Evolutionary conservation across 2,888 invertebrate genomes (phyloP).

Genomic region (Cantharis rustica): DNA sequence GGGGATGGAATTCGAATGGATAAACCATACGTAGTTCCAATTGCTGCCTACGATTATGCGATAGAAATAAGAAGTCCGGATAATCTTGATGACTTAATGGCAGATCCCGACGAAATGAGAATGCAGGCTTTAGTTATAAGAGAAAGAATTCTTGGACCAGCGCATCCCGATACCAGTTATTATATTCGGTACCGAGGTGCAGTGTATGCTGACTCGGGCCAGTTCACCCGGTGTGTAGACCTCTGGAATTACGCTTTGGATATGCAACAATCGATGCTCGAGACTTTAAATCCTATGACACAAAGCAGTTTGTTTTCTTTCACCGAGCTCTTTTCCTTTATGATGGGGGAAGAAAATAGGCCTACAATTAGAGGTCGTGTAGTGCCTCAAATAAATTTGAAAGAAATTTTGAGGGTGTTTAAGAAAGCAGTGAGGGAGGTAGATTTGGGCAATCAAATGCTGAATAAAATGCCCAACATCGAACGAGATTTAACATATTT

Average conservation of each 20-base stretch:
- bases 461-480: constrained; percentile 64
- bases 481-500: constrained; percentile 78
- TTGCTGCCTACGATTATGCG: constrained; percentile 88
- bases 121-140: constrained; percentile 94
- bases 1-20: constrained; percentile 69
- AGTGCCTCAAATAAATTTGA: constrained; percentile 80
- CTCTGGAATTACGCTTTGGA: constrained; percentile 97
- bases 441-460: constrained; percentile 66
- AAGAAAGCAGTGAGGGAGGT: constrained; percentile 80
- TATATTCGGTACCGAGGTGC: constrained; percentile 79
- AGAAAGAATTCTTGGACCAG: constrained; percentile 87
- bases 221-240: constrained; percentile 89
- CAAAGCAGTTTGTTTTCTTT: constrained; percentile 93
- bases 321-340: constrained; percentile 92
- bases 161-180: constrained; percentile 96
- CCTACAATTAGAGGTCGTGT: constrained; percentile 64
- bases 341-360: constrained; percentile 85
- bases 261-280: constrained; percentile 92
- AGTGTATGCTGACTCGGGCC: constrained; percentile 89
- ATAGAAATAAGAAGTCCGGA: constrained; percentile 80
- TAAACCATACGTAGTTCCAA: constrained; percentile 71
- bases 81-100: constrained; percentile 82
- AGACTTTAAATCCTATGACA: constrained; percentile 92
- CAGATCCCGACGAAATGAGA: constrained; percentile 94
- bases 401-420: constrained; percentile 83